Base-by-base conservation (phyloP, 30 jellyfish, hydroid and myxozoan species). In the Turritopsis dohrnii region DNA sequence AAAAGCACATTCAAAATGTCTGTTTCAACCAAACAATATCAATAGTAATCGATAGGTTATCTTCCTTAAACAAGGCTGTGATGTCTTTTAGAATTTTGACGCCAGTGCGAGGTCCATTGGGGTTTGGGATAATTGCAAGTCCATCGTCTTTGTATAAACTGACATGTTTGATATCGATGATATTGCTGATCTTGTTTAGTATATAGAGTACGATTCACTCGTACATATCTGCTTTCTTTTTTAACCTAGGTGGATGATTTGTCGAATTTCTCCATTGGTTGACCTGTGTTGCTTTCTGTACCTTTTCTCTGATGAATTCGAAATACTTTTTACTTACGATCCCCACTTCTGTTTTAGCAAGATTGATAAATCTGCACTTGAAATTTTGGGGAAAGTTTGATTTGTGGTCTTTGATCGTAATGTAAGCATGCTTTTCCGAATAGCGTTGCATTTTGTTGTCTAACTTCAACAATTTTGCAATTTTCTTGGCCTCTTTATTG, bases 31-130 rank as follows among this genome's bases (percentile, higher is more conserved):
- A 54, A n/a, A n/a, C n/a, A 18, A n/a, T 54, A 16, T 54, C 72
- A n/a, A 54, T 54, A 54, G 72, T 54, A 16, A 54, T n/a, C n/a
- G 72, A 54, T n/a, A 54, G n/a, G 18, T 54, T 54, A n/a, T 54
- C 72, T 54, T 54, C 72, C n/a, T 54, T 54, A 54, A 54, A 54
- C 72, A 54, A 54, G 72, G 72, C n/a, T 54, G n/a, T 54, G 72
- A 54, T 54, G 72, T 54, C 72, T n/a, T 54, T 54, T 54, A 18
- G 72, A 54, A 54, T 54, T 54, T 54, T 54, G 72, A 16, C n/a
- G n/a, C n/a, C n/a, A n/a, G n/a, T n/a, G n/a, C n/a, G n/a, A n/a
- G n/a, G n/a, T n/a, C n/a, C n/a, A n/a, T n/a, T n/a, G n/a, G n/a
- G n/a, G n/a, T n/a, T n/a, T n/a, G n/a, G n/a, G n/a, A n/a, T n/a